Evolutionary conservation across 2,797 vertebrate species (phyloP).

Genomic region (Eulemur mongoz): DNA sequence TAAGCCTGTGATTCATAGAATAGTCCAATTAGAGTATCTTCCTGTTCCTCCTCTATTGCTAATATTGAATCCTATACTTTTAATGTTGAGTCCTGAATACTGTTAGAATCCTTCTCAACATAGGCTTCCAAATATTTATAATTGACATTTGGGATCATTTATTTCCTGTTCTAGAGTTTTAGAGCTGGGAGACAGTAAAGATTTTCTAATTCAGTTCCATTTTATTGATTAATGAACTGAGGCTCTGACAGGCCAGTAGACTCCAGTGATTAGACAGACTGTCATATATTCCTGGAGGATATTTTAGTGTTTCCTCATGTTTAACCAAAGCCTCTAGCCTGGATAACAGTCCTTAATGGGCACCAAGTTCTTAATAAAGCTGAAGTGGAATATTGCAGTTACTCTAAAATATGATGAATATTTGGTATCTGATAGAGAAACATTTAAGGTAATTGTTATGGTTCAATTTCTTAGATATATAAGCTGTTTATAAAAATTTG

Average conservation of each 20-base stretch:
- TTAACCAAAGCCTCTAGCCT: slow-evolving; percentile 1
- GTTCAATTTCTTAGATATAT: neutral
- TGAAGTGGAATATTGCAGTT: neutral
- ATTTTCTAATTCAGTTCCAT: neutral
- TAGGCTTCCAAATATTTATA: neutral
- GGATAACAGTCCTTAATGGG: neutral
- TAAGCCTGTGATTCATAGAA: neutral
- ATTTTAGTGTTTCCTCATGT: slow-evolving; percentile 9
- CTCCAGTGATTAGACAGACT: neutral
- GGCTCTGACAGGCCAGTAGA: neutral
- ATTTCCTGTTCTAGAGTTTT: neutral
- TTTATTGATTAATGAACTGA: neutral
- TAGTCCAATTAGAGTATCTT: neutral
- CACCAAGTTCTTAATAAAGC: neutral
- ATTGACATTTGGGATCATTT: neutral
- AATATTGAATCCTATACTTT: neutral
- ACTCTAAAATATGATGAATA: neutral
- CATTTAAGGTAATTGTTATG: neutral
- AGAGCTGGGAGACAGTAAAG: neutral
- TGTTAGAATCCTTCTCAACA: neutral
- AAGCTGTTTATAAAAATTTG: neutral
- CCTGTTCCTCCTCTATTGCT: neutral
- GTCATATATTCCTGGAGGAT: neutral
- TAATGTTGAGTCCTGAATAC: neutral
- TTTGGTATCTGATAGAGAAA: slow-evolving; percentile 8